These are phyloP conservation scores for Trichogramma dendrolimi DNA, from an alignment of 2,888 invertebrate species.

Conservation along the genomic window DNA sequence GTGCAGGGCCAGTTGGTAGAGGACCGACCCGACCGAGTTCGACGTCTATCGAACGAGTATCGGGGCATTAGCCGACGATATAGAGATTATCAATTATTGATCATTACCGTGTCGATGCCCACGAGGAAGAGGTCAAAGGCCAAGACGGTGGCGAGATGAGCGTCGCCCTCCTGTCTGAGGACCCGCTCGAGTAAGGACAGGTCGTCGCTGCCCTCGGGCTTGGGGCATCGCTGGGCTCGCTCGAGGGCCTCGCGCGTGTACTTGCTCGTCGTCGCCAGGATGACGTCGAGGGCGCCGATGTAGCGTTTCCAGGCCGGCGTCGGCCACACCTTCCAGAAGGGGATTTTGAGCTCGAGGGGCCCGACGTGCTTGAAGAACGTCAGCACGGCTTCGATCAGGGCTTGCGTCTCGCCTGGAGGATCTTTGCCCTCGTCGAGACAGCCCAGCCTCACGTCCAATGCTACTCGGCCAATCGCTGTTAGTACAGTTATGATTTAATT, in stretches of 20 bases:
- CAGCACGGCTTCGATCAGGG: constrained; percentile 64
- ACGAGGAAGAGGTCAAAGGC: constrained; percentile 74
- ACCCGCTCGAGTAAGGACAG: constrained; percentile 65
- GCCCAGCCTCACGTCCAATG: constrained; percentile 63
- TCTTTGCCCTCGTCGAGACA: constrained; percentile 59
- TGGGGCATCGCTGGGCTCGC: constrained; percentile 41
- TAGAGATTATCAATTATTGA: background rate
- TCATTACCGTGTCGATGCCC: constrained; percentile 71
- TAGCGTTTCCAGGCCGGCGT: constrained; percentile 63
- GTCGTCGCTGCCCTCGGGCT: constrained; percentile 47
- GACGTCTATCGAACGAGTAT: constrained; percentile 59
- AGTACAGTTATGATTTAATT: background rate
- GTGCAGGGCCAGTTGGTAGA: constrained; percentile 68
- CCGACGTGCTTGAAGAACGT: constrained; percentile 66
- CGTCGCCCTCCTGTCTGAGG: constrained; percentile 58
- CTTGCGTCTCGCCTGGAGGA: constrained; percentile 58
- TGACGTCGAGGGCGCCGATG: constrained; percentile 64
- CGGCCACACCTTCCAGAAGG: constrained; percentile 65
- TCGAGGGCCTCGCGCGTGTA: constrained; percentile 60
- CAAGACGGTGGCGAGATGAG: constrained; percentile 65
- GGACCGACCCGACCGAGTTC: constrained; percentile 68
- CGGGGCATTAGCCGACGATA: too few species aligned
- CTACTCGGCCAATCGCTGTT: constrained; percentile 64
- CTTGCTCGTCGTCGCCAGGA: constrained; percentile 64
- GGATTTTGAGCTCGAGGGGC: constrained; percentile 62